Conservation (phyloP, 2,888 invertebrate genomes). For the Hemistola chrysoprasaria region DNA sequence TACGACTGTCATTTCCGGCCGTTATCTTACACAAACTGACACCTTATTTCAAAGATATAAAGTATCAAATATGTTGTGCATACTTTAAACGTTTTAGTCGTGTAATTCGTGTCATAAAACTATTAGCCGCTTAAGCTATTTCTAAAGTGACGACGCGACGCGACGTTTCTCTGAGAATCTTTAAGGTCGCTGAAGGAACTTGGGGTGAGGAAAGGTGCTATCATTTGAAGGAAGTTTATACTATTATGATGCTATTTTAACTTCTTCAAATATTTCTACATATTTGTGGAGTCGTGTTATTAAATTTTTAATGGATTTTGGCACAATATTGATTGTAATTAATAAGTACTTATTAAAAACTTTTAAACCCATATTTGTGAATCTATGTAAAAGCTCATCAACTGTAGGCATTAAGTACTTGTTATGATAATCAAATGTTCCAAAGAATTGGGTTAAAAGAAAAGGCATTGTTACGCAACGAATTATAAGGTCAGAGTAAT, state of each 20-base stretch:
- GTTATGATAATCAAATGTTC: too few species aligned
- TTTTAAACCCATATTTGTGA: too few species aligned
- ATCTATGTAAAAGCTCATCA: too few species aligned
- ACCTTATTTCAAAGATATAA: conserved; percentile 46
- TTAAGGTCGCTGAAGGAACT: conserved; percentile 52
- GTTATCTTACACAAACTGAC: conserved; percentile 28
- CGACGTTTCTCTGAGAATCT: conserved; percentile 61
- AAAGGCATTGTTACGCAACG: too few species aligned
- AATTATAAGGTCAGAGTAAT: too few species aligned
- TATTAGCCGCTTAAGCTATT: conserved; percentile 80
- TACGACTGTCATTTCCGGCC: conserved; percentile 69
- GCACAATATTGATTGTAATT: too few species aligned
- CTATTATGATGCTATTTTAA: conserved; percentile 62
- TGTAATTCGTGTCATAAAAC: conserved; percentile 81
- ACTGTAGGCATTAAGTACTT: too few species aligned
- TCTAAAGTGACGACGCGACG: conserved; percentile 65
- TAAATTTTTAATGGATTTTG: too few species aligned
- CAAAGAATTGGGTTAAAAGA: too few species aligned
- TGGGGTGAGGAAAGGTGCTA: conserved; percentile 66
- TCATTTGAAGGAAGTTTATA: conserved; percentile 56
- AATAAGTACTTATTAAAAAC: too few species aligned
- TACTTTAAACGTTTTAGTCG: conserved; percentile 41
- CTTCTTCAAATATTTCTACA: conserved; percentile 69
- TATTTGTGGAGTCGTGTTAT: conserved; percentile 52
- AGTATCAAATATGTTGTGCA: conserved; percentile 34